A percentile compares a stretch with the other conserved stretches of the same genome.
phyloP scores from a whole-genome alignment of 1,140 invertebrate genomes.

The Tetramorium alpestre region DNA sequence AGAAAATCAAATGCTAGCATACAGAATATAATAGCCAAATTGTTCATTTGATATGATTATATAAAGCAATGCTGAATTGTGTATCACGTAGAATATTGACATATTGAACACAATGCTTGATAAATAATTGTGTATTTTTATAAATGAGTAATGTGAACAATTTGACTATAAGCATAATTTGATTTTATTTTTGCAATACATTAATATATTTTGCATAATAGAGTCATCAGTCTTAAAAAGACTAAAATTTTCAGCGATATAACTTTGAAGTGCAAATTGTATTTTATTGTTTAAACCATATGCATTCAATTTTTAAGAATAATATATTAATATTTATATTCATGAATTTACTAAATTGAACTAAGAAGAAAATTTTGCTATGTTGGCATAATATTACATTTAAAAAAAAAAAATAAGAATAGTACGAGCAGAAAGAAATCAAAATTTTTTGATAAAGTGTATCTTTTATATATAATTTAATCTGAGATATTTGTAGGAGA shows the following conservation, averaged over 20 bases:
- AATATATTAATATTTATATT: slow-evolving; percentile 21
- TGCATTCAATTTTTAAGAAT: background rate
- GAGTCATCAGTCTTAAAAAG: background rate
- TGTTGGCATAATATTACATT: background rate
- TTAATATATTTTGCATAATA: slow-evolving; percentile 15
- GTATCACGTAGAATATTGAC: background rate
- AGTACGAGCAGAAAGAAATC: background rate
- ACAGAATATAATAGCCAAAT: slow-evolving; percentile 34
- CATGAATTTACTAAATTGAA: background rate
- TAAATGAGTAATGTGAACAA: slow-evolving; percentile 36
- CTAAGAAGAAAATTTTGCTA: slow-evolving; percentile 3
- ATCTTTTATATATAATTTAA: slow-evolving; percentile 34
- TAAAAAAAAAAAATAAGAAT: background rate
- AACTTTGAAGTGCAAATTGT: slow-evolving; percentile 15
- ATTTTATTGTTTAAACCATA: background rate
- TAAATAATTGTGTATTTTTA: slow-evolving; percentile 28
- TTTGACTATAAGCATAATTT: slow-evolving; percentile 62
- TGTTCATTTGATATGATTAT: slow-evolving; percentile 24
- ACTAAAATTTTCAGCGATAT: background rate
- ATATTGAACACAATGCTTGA: background rate
- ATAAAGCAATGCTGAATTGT: background rate
- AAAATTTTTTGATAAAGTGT: background rate
- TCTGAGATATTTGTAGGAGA: background rate
- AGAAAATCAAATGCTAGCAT: slow-evolving; percentile 31
- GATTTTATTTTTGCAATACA: background rate